phyloP scores from a whole-genome alignment of 2,888 invertebrate species.

The Anticlea derivata region DNA sequence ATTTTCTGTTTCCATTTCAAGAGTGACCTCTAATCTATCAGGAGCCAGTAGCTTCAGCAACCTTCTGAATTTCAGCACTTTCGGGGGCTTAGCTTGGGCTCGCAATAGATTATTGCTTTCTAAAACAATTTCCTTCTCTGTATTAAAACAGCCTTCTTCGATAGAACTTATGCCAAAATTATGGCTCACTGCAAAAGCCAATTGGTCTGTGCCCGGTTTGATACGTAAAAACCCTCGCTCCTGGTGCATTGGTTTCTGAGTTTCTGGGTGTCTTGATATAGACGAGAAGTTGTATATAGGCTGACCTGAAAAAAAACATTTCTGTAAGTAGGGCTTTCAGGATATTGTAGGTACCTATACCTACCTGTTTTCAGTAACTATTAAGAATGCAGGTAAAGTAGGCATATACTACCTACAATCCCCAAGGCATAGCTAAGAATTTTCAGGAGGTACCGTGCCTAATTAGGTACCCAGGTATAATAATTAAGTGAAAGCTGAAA shows the following conservation, averaged over 20 bases:
- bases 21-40: conserved; percentile 64
- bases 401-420: too few species aligned
- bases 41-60: conserved; percentile 55
- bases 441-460: too few species aligned
- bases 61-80: conserved; percentile 74
- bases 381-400: too few species aligned
- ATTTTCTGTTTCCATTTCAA: conserved; percentile 83
- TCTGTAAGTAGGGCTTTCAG: background rate
- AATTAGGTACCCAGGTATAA: too few species aligned
- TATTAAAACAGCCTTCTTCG: conserved; percentile 82
- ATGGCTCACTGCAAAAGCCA: conserved; percentile 84
- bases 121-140: conserved; percentile 68
- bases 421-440: too few species aligned
- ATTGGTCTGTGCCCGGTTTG: conserved; percentile 77
- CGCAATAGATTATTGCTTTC: conserved; percentile 66
- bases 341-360: background rate
- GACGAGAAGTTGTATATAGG: conserved; percentile 84
- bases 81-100: conserved; percentile 71
- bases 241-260: conserved; percentile 83
- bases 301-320: conserved; percentile 66
- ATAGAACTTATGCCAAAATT: conserved; percentile 85
- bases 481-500: too few species aligned
- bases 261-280: conserved; percentile 78
- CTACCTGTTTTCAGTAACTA: too few species aligned
- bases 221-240: conserved; percentile 85